Conservation (phyloP, 1,140 invertebrate genomes). For the Aphelinus atriplicis region DNA sequence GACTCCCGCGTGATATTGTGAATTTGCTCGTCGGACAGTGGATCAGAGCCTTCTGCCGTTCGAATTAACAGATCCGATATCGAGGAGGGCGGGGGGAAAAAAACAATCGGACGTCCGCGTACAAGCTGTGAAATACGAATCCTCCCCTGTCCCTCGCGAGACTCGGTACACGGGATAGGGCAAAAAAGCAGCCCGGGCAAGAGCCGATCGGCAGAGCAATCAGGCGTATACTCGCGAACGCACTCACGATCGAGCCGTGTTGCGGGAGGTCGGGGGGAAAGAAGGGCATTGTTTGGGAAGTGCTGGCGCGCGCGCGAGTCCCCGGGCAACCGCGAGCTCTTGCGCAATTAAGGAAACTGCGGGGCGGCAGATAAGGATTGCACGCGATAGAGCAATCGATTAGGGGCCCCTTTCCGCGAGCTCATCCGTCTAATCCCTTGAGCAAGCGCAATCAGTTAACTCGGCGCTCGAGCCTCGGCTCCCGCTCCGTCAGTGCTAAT, state of each 20-base stretch:
- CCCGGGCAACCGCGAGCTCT: slow-evolving; percentile 26
- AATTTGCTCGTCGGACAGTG: too few species aligned
- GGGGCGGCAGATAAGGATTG: slow-evolving; percentile 32
- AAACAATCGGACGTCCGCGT: too few species aligned
- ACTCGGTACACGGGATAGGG: too few species aligned
- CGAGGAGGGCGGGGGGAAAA: too few species aligned
- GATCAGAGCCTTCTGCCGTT: too few species aligned
- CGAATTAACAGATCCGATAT: too few species aligned
- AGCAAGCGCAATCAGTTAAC: slow-evolving; percentile 42
- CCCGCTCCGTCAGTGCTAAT: slow-evolving; percentile 33
- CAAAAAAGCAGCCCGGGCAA: too few species aligned
- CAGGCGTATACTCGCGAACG: slow-evolving; percentile 17
- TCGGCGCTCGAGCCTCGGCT: slow-evolving; percentile 1
- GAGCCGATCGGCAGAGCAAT: too few species aligned
- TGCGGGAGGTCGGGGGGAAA: not conserved
- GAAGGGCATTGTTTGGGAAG: slow-evolving; percentile 28
- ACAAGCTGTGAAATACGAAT: too few species aligned
- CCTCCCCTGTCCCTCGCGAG: too few species aligned
- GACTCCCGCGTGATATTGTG: too few species aligned
- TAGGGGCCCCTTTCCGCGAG: slow-evolving; percentile 39
- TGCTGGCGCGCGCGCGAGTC: not conserved
- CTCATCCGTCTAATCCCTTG: slow-evolving; percentile 40
- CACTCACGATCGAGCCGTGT: not conserved
- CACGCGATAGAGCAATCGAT: slow-evolving; percentile 40
- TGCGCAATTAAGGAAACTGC: slow-evolving; percentile 39